Evolutionary conservation across 2,797 vertebrate genomes (phyloP), one percentile per base, ranked within the genome.

Genomic region (Brachyrhaphis roseni): DNA sequence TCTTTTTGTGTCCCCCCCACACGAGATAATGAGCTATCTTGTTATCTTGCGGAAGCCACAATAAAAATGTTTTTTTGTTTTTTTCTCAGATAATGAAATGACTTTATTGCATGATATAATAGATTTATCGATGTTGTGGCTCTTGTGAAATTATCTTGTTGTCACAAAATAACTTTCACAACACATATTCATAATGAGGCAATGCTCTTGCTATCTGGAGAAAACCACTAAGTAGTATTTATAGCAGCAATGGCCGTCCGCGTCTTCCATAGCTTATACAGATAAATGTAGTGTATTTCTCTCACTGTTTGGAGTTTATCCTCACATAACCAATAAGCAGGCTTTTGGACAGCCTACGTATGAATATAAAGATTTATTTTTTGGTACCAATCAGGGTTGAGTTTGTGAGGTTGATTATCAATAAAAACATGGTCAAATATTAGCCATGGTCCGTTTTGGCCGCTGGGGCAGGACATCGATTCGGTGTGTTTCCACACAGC

Each of bases 401-500:
- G 36, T 43, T 0, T 46, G 20, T 12, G 13, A 47, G 5, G 43
- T 10, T 36, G 13, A 74, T 26, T 49, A 75, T 85, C 87, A 80
- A 62, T 79, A 85, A 89, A 85, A 84, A 55, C n/a, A 15, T 20
- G 46, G 53, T 66, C 45, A 39, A 64, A 59, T 34, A 77, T 82
- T 79, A 86, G 84, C 82, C 57, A 80, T 26, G 68, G 49, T 77
- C 47, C 70, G 11, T 74, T 74, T 72, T 75, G 66, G 62, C 77
- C 71, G 47, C 76, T n/a, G 43, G 57, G 28, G 78, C 53, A 57
- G 73, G 78, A 80, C 79, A 85, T 77, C 28, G 59, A 83, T 87
- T 85, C 51, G 74, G 74, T 45, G 74, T 83, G 12, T 59, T 72
- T 72, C 82, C 57, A 76, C 82, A 79, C 73, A 76, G 83, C 78